A percentile compares a stretch with the other conserved stretches of the same genome.
Conservation (phyloP, 2,797 vertebrate species). For the Rallus crepitans region DNA sequence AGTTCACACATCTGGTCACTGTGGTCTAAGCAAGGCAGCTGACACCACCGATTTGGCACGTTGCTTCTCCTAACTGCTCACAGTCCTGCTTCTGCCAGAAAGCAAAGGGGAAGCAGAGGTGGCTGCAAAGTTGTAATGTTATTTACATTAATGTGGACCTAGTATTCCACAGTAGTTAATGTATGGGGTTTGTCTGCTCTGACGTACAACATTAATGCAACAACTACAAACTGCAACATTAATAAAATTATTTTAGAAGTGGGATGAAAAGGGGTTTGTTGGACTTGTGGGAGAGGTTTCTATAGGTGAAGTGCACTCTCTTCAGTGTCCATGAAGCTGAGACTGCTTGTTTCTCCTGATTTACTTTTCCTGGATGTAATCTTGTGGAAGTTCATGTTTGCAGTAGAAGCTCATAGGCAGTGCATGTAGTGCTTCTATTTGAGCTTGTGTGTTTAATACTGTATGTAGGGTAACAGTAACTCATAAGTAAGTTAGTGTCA, state of each 20-base stretch:
- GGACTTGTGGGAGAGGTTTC: background rate
- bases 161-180: background rate
- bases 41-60: rapidly evolving
- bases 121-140: background rate
- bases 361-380: background rate
- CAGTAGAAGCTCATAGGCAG: background rate
- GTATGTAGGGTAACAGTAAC: background rate
- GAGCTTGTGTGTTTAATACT: background rate
- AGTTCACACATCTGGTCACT: too few species aligned
- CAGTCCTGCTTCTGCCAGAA: background rate
- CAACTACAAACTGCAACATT: too few species aligned
- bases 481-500: too few species aligned
- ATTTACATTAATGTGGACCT: background rate
- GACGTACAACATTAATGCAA: too few species aligned
- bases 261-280: background rate
- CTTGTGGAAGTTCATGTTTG: background rate
- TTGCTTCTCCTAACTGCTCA: background rate
- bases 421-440: background rate
- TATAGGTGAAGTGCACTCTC: background rate
- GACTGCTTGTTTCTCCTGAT: rapidly evolving
- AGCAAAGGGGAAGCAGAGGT: background rate
- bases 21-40: background rate
- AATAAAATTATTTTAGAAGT: background rate
- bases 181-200: background rate
- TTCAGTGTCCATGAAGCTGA: background rate